phyloP scores from a whole-genome alignment of 1,140 invertebrate species.

The Camponotus pennsylvanicus region DNA sequence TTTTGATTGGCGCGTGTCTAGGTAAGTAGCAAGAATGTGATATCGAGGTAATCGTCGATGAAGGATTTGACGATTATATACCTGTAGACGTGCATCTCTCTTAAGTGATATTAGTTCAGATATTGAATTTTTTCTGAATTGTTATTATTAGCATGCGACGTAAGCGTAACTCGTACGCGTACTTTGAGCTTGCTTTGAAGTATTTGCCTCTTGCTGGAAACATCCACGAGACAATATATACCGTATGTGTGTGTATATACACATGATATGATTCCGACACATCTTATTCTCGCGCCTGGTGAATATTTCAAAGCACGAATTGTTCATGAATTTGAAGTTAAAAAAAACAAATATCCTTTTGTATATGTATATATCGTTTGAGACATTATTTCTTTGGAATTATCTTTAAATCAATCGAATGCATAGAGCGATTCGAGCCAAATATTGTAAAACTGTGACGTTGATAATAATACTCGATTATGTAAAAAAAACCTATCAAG shows the following conservation, averaged over 20 bases:
- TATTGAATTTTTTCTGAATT: slow-evolving; percentile 25
- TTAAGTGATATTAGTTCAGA: slow-evolving; percentile 4
- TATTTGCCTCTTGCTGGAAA: slow-evolving; percentile 7
- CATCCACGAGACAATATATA: background rate
- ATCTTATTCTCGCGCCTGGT: background rate
- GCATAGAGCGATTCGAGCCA: background rate
- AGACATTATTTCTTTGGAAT: background rate
- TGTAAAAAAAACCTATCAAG: slow-evolving; percentile 12
- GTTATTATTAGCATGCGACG: background rate
- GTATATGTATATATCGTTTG: slow-evolving; percentile 25
- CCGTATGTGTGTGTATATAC: too few species aligned
- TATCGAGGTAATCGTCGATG: slow-evolving; percentile 21
- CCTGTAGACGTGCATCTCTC: background rate
- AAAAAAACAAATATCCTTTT: background rate
- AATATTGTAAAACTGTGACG: slow-evolving; percentile 36
- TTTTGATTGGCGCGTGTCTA: slow-evolving; percentile 27
- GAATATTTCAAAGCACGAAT: slow-evolving; percentile 32
- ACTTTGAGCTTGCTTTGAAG: slow-evolving; percentile 1
- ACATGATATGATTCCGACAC: background rate
- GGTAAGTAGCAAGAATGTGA: slow-evolving; percentile 27
- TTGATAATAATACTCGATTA: slow-evolving; percentile 44
- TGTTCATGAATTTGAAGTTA: background rate
- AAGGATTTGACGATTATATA: background rate
- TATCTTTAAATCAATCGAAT: background rate
- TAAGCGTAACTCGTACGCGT: background rate